A percentile compares a stretch with the other conserved stretches of the same genome.
Evolutionary conservation across 1,140 invertebrate species (phyloP).

Genomic region (Harpegnathos saltator): DNA sequence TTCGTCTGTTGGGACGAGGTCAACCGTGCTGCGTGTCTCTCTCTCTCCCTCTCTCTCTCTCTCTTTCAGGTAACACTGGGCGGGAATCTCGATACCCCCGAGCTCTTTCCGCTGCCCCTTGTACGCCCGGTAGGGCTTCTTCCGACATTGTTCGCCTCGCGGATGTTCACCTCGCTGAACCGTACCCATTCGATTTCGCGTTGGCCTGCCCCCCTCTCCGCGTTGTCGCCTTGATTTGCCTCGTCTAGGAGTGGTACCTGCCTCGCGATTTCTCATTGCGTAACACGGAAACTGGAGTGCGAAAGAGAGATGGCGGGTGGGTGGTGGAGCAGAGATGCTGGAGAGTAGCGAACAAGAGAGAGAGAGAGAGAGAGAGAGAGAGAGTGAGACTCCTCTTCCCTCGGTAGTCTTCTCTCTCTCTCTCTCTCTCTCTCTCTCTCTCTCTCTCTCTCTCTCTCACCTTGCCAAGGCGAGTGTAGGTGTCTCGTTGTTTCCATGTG

Average conservation of each 20-base stretch:
- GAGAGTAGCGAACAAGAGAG: slow-evolving; percentile 1
- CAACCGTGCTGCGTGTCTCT: too few relatives aligned
- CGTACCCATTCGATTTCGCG: slow-evolving; percentile 27
- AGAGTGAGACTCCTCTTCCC: neutral
- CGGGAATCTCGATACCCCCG: neutral
- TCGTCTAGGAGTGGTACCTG: slow-evolving; percentile 67
- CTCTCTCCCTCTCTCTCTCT: too few relatives aligned
- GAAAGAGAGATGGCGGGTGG: too few relatives aligned
- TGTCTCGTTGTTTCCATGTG: slow-evolving; percentile 77
- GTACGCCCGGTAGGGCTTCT: neutral
- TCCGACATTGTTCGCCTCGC: neutral
- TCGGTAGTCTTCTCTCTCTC: neutral
- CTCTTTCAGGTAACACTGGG: neutral
- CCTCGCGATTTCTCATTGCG: slow-evolving; percentile 64
- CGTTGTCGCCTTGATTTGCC: slow-evolving; percentile 43
- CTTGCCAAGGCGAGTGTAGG: slow-evolving; percentile 61
- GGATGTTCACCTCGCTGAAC: slow-evolving; percentile 16
- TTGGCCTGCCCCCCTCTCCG: neutral
- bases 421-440: neutral
- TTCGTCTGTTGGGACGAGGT: neutral
- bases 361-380: slow-evolving; percentile 9
- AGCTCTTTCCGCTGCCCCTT: neutral
- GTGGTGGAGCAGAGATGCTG: too few relatives aligned
- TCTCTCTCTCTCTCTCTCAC: neutral
- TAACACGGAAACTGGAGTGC: slow-evolving; percentile 66